These are phyloP conservation scores for Pediacus dermestoides DNA, from an alignment of 2,888 invertebrate species.

Conservation along the genomic window DNA sequence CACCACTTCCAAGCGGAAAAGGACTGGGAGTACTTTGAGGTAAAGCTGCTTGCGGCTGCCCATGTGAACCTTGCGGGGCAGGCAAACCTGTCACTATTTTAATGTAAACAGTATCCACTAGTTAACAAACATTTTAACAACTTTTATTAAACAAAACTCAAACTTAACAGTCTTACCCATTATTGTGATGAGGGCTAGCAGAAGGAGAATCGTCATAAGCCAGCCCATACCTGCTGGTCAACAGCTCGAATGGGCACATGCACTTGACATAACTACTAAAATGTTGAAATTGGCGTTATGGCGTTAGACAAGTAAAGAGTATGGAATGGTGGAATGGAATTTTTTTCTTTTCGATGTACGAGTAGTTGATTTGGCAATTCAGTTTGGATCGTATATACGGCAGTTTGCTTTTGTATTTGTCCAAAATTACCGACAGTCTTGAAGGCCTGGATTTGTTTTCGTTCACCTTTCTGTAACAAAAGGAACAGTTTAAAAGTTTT, in stretches of 20 bases:
- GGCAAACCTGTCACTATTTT: slow-evolving; percentile 49
- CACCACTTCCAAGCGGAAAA: slow-evolving; percentile 53
- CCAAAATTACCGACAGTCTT: too few species aligned
- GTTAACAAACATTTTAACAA: slow-evolving; percentile 1
- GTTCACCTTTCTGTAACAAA: too few species aligned
- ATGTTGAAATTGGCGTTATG: neutral
- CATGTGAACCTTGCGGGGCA: slow-evolving; percentile 57
- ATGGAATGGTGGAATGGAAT: neutral
- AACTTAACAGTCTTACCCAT: slow-evolving; percentile 47
- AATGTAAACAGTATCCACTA: slow-evolving; percentile 13
- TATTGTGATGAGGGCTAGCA: slow-evolving; percentile 50
- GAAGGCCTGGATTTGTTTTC: too few species aligned
- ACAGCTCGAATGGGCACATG: slow-evolving; percentile 37
- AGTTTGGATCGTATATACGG: too few species aligned
- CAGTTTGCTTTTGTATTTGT: too few species aligned
- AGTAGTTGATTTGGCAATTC: too few species aligned
- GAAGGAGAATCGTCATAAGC: slow-evolving; percentile 49
- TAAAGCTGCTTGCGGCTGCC: slow-evolving; percentile 52
- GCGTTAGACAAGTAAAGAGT: neutral
- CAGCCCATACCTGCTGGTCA: slow-evolving; percentile 53
- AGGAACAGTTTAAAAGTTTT: too few species aligned
- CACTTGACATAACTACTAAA: slow-evolving; percentile 25
- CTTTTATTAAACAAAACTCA: slow-evolving; percentile 3
- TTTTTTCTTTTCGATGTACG: neutral
- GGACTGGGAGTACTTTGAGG: slow-evolving; percentile 49